Evolutionary conservation across 2,113 vertebrate genomes (phyloP).

Genomic region (Callionymus lyra): DNA sequence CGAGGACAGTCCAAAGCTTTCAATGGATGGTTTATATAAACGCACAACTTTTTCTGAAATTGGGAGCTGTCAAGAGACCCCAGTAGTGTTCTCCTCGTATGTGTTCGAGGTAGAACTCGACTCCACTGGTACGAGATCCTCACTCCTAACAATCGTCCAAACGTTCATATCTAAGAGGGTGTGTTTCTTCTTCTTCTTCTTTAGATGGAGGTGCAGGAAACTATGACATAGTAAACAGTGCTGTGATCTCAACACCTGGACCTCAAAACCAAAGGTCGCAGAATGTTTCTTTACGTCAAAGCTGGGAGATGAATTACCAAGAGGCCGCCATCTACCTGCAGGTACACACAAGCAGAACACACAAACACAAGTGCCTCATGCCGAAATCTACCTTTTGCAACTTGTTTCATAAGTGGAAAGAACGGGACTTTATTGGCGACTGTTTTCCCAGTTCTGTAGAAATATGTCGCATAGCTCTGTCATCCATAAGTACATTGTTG

Average conservation of each 20-base stretch:
- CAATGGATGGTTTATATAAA: conserved; percentile 42
- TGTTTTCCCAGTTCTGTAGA: too few relatives aligned
- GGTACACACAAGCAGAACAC: conserved; percentile 54
- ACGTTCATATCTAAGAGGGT: too few relatives aligned
- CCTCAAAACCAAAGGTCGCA: conserved; percentile 60
- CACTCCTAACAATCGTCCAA: background rate
- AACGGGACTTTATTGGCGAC: too few relatives aligned
- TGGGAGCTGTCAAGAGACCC: conserved; percentile 26
- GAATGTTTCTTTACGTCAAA: conserved; percentile 65
- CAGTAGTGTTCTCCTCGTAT: conserved; percentile 43
- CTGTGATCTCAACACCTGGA: conserved; percentile 62
- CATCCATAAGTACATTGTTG: too few relatives aligned
- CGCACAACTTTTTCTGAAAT: conserved; percentile 22
- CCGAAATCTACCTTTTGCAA: too few relatives aligned
- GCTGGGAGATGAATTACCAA: conserved; percentile 97
- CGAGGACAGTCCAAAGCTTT: conserved; percentile 17
- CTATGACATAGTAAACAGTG: conserved; percentile 62
- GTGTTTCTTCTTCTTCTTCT: background rate
- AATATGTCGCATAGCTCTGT: too few relatives aligned
- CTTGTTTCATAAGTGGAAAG: too few relatives aligned
- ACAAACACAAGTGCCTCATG: too few relatives aligned
- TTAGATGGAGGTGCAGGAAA: conserved; percentile 65
- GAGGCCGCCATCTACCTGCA: conserved; percentile 97
- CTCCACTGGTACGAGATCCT: conserved; percentile 24
- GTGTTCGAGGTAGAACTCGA: conserved; percentile 34